These are phyloP conservation scores for Panagrolaimus sp. DNA, from an alignment of 1,140 invertebrate genomes.

Conservation along the genomic window DNA sequence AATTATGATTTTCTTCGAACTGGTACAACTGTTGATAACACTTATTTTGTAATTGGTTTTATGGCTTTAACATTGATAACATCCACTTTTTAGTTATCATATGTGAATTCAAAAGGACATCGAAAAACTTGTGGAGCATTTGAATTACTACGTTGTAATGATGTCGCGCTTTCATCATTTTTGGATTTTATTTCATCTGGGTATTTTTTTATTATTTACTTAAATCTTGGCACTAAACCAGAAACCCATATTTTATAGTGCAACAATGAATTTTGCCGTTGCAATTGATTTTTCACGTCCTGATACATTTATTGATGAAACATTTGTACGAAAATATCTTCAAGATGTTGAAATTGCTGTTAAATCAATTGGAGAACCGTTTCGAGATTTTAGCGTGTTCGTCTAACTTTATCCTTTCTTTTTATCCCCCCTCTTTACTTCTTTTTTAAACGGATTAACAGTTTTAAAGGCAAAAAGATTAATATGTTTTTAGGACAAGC, in stretches of 20 bases:
- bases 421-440: no score
- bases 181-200: constrained; percentile 46
- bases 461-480: no score
- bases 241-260: constrained; percentile 22
- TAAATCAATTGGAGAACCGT: constrained; percentile 37
- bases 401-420: neutral
- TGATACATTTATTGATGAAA: constrained; percentile 30
- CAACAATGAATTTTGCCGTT: constrained; percentile 41
- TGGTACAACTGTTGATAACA: constrained; percentile 27
- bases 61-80: neutral
- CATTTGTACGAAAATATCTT: constrained; percentile 33
- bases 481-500: constrained; percentile 31
- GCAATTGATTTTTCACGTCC: constrained; percentile 50
- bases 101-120: constrained; percentile 38
- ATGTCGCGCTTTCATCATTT: constrained; percentile 45
- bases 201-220: constrained; percentile 8
- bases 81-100: constrained; percentile 28
- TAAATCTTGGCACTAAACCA: no score
- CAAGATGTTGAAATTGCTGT: constrained; percentile 48
- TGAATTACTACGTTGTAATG: constrained; percentile 40
- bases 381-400: constrained; percentile 37
- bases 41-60: constrained; percentile 37
- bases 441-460: no score
- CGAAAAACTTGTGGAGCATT: constrained; percentile 43
- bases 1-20: constrained; percentile 34